Base-by-base conservation (phyloP, 2,113 vertebrate genomes). In the Meriones unguiculatus region DNA sequence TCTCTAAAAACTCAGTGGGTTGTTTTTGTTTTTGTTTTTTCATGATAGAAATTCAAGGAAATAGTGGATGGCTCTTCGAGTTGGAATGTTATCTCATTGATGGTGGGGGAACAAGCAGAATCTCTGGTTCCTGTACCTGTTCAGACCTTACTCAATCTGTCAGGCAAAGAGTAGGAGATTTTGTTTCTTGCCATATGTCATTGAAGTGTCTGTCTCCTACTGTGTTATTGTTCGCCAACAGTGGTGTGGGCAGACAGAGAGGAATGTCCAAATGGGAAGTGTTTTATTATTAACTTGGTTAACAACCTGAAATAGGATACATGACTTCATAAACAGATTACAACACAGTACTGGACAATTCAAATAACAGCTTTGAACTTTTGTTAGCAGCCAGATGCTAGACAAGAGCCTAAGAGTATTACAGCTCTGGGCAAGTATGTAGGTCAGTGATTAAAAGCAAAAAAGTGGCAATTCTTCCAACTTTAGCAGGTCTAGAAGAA, bases 101-200 rank as follows among this genome's bases (percentile, higher is more conserved):
- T 57, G 20, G 38, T 30, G n/a, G 25, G 72, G 10, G 41, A 41
- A 32, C 82, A 91, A 59, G 32, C n/a, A 93, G 17, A 93, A 91
- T 38, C 22, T 17, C 20, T 65, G 67, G 8, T 59, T 77, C 41
- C 12, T 38, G 62, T 91, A 38, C 80, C 46, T 86, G 22, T 30
- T 72, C 17, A 89, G 28, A 76, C 8, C 32, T 94, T 62, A 75
- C 7, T n/a, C 20, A 90, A 41, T 64, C 32, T 41, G 24, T 46
- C 17, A 88, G 20, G 6, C 25, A 85, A 88, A 82, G 82, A 87
- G 50, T 62, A 32, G 81, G 41, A 94, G 69, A 91, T 17, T 62
- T 35, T 78, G 15, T 77, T 76, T 94, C 32, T 90, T 94, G 30
- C 10, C 50, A 62, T 80, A 88, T n/a, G 17, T 95, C 92, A 85